Evolutionary conservation across 1,140 invertebrate species (phyloP), one percentile per base, ranked within the genome.

Genomic region (Carcinoscorpius rotundicauda): DNA sequence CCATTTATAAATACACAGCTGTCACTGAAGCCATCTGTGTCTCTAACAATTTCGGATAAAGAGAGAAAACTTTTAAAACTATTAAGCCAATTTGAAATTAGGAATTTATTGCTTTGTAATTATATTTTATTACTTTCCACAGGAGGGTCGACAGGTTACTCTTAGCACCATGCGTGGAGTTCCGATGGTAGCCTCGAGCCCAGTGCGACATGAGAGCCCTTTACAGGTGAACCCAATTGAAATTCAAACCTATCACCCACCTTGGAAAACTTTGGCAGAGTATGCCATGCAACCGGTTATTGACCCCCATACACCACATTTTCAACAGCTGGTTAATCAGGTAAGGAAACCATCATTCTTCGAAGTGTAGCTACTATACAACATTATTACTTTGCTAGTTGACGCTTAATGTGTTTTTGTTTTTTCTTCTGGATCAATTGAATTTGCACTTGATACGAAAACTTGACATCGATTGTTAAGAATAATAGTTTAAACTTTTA

Each of bases 311-410:
- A 84, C 86, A 64, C 91, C 93, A 5, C 91, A 93, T 66, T 97
- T 97, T 79, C 93, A 97, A 76, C 93, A 97, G 76, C 82, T 97
- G 69, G 90, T 97, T 70, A 96, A 89, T 76, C 91, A 94, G 87
- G 91, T 93, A 81, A 76, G 74, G 10, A 29, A 29, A 29, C 29
- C 29, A 29, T 29, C 29, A 29, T 29, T 29, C 29, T 29, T 29
- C 29, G 29, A 29, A 29, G 0, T 29, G 2, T 29, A 29, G 29
- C 29, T 29, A 29, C 29, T 2, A 2, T 29, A 29, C 29, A 29
- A 29, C 29, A 29, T 29, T 29, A 29, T 29, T 29, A 29, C 29
- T 29, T 29, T 29, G 29, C 29, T 29, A 29, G 29, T 29, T 29
- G 29, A 29, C 29, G 29, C 29, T 29, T 2, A 29, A 29, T 29